phyloP scores from a whole-genome alignment of 2,888 invertebrate genomes.

The Nycteola revayana region DNA sequence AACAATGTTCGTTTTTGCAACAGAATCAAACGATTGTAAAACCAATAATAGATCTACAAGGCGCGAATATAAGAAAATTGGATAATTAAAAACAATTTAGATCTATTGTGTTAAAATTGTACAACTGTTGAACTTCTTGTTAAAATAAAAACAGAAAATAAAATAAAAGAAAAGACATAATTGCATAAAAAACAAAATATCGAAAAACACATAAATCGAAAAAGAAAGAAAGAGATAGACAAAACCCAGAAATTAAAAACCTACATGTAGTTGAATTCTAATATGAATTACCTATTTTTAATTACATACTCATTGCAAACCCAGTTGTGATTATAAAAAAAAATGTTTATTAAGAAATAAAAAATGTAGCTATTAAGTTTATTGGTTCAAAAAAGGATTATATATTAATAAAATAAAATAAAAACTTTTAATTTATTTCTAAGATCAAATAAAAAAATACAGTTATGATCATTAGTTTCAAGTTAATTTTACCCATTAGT shows the following conservation, averaged over 20 bases:
- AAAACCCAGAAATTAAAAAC: neutral
- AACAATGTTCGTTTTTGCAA: conserved; percentile 47
- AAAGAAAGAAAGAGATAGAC: conserved; percentile 5
- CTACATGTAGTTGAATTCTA: conserved; percentile 29
- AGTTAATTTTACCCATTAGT: no score
- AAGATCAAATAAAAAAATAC: no score
- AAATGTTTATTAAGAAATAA: no score
- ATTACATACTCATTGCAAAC: conserved; percentile 3
- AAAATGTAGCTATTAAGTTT: no score
- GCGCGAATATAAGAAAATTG: conserved; percentile 14
- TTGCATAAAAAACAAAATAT: neutral
- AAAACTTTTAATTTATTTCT: no score
- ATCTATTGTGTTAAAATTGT: conserved; percentile 17
- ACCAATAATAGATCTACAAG: conserved; percentile 4
- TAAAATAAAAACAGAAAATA: conserved; percentile 6
- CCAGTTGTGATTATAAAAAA: conserved; percentile 15
- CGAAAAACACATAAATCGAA: neutral
- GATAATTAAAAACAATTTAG: conserved; percentile 17
- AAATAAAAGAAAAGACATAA: conserved; percentile 13
- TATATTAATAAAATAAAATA: no score
- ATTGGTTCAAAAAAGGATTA: no score
- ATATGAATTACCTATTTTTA: conserved; percentile 19
- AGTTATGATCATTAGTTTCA: no score
- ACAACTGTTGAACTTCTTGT: conserved; percentile 6
- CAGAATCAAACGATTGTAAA: conserved; percentile 52